A percentile compares a stretch with the other conserved stretches of the same genome.
Conservation (phyloP, 1,140 invertebrate species). For the Pseudoatta argentina region DNA sequence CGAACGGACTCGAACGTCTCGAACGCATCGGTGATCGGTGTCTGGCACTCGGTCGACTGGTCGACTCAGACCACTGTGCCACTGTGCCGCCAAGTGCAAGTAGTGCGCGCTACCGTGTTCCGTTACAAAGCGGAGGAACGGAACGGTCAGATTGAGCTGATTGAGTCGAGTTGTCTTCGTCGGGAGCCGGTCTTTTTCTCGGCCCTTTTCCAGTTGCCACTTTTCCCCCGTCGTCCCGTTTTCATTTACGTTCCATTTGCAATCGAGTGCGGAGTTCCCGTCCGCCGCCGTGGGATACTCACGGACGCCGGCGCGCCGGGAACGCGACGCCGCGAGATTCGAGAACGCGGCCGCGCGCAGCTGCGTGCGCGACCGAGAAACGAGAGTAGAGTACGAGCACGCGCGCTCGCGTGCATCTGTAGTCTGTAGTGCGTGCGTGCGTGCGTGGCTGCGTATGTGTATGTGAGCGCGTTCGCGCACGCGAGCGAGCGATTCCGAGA, state of each 20-base stretch:
- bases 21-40: conserved; percentile 1
- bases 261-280: background rate
- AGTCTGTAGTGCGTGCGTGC: conserved; percentile 76
- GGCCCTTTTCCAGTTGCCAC: too few relatives aligned
- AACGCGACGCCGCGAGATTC: conserved; percentile 37
- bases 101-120: background rate
- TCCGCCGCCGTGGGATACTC: background rate
- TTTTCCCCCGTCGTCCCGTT: background rate
- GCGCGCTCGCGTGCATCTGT: conserved; percentile 30
- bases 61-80: background rate
- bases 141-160: background rate
- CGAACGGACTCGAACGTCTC: background rate
- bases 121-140: background rate
- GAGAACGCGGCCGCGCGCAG: conserved; percentile 55
- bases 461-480: conserved; percentile 9
- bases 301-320: conserved; percentile 24
- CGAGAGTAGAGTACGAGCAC: background rate
- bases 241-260: background rate
- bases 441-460: conserved; percentile 34
- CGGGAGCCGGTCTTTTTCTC: background rate
- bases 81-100: background rate
- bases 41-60: background rate
- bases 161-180: background rate
- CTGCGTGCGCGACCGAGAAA: conserved; percentile 33
- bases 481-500: background rate